Conservation (phyloP, 2,113 vertebrate species). For the Pseudopodoces humilis region DNA sequence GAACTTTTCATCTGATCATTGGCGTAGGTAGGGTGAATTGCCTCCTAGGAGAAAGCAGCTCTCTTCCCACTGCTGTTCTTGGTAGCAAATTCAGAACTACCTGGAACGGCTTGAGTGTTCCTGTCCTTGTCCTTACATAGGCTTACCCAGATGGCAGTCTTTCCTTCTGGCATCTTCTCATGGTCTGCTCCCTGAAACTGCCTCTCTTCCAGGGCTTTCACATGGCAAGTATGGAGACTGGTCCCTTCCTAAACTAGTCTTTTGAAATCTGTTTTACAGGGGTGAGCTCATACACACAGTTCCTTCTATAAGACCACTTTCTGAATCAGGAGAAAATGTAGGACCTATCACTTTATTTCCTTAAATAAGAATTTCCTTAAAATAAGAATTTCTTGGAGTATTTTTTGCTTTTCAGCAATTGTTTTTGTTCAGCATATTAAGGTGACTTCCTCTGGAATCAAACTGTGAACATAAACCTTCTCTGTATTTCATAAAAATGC, state of each 20-base stretch:
- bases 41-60: not conserved
- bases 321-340: not conserved
- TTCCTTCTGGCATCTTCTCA: not conserved
- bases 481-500: not conserved
- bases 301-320: not conserved
- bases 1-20: not conserved
- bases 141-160: not conserved
- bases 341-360: not conserved
- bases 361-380: not conserved
- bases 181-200: not conserved
- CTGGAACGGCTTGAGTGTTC: not conserved
- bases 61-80: not conserved
- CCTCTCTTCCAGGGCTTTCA: not conserved
- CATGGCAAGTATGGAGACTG: not conserved
- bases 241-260: not conserved
- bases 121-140: not conserved
- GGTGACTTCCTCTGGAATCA: not conserved
- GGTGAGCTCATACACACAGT: not conserved
- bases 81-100: not conserved
- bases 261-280: not conserved
- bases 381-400: not conserved
- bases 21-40: accelerated
- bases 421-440: not conserved
- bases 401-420: not conserved
- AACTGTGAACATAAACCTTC: not conserved